Evolutionary conservation across 2,797 vertebrate genomes (phyloP).

Genomic region (Sebastes taczanowskii): DNA sequence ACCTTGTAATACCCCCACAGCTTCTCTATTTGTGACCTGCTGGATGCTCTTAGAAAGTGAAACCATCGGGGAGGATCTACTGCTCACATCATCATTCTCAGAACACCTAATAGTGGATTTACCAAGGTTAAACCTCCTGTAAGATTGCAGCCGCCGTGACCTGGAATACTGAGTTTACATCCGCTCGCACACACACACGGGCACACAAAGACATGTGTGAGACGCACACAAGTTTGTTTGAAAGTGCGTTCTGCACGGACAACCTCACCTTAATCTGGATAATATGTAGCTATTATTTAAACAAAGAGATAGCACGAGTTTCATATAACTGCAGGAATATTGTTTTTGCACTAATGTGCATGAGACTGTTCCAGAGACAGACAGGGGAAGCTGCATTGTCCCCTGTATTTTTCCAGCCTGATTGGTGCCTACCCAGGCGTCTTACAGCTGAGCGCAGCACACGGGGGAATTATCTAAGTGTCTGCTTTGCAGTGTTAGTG

Average conservation of each 20-base stretch:
- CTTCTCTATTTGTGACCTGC: constrained; percentile 77
- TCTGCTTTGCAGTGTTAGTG: constrained; percentile 64
- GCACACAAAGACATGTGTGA: not conserved
- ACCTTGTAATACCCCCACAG: constrained; percentile 80
- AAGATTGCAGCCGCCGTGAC: constrained; percentile 75
- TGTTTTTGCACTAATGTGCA: constrained; percentile 29
- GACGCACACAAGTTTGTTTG: constrained; percentile 10
- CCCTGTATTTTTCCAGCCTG: constrained; percentile 74
- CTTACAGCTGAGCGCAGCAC: constrained; percentile 75
- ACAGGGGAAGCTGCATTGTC: constrained; percentile 58
- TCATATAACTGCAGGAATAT: constrained; percentile 15
- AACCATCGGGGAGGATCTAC: constrained; percentile 78
- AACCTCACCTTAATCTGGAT: constrained; percentile 31
- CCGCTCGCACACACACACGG: constrained; percentile 12
- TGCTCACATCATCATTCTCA: constrained; percentile 81
- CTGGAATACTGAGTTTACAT: constrained; percentile 76
- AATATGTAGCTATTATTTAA: constrained; percentile 22
- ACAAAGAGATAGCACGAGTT: not conserved
- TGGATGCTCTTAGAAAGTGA: constrained; percentile 76
- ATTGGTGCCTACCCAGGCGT: constrained; percentile 75
- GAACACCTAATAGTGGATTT: constrained; percentile 81
- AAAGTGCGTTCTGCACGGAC: constrained; percentile 18
- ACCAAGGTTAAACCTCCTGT: constrained; percentile 78
- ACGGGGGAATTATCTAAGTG: constrained; percentile 72
- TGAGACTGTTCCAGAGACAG: constrained; percentile 40